Evolutionary conservation across 2,113 vertebrate genomes (phyloP).

Genomic region (Eubucco bourcierii): DNA sequence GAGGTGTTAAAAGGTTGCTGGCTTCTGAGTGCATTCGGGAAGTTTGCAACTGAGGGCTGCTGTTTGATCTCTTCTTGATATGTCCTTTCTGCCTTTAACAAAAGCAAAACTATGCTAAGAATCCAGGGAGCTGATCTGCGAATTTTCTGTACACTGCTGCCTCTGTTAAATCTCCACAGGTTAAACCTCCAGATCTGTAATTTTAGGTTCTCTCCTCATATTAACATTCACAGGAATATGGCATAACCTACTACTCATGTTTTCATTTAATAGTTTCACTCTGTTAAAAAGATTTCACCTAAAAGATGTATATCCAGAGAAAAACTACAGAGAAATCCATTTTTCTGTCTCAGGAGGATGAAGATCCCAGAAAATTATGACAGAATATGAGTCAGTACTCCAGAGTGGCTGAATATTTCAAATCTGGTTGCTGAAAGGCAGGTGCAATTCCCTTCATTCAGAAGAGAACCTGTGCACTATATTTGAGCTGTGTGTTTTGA

Average conservation of each 20-base stretch:
- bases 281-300: not conserved
- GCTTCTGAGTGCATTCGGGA: not conserved
- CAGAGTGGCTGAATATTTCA: not conserved
- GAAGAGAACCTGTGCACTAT: not conserved
- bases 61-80: not conserved
- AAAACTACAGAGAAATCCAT: not conserved
- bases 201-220: not conserved
- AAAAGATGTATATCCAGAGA: not conserved
- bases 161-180: not conserved
- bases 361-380: not conserved
- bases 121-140: not conserved
- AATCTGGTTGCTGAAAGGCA: not conserved
- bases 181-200: not conserved
- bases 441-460: not conserved
- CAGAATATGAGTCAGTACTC: not conserved
- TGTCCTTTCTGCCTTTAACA: not conserved
- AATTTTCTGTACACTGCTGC: not conserved
- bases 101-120: slow-evolving; percentile 6
- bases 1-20: not conserved
- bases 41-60: not conserved
- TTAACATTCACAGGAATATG: not conserved
- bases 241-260: not conserved
- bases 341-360: not conserved
- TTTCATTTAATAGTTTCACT: not conserved
- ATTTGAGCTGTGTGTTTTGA: not conserved